phyloP scores from a whole-genome alignment of 2,113 vertebrate species.

The Lasiurus cinereus region DNA sequence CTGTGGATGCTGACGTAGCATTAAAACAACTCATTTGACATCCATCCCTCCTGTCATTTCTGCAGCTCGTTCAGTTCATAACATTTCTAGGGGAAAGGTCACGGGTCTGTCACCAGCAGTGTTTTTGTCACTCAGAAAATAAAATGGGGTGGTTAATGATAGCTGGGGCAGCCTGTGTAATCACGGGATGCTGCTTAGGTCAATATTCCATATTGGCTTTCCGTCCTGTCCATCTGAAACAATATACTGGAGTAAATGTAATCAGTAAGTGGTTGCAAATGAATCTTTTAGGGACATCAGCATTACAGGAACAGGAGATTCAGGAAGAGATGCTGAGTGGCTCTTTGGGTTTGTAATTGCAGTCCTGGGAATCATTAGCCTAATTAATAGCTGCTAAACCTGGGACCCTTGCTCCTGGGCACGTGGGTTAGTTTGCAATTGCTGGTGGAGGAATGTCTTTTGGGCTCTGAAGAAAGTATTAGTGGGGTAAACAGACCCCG shows the following conservation, averaged over 20 bases:
- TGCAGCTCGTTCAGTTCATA: slow-evolving; percentile 62
- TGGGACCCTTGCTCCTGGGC: slow-evolving; percentile 84
- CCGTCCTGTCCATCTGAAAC: slow-evolving; percentile 91
- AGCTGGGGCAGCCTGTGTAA: slow-evolving; percentile 83
- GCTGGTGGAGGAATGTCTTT: slow-evolving; percentile 80
- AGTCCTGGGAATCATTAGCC: slow-evolving; percentile 95
- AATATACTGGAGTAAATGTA: slow-evolving; percentile 90
- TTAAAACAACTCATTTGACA: slow-evolving; percentile 62
- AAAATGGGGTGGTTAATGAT: slow-evolving; percentile 83
- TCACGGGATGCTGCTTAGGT: slow-evolving; percentile 90
- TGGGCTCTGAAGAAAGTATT: slow-evolving; percentile 90
- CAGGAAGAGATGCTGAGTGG: slow-evolving; percentile 92
- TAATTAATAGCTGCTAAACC: slow-evolving; percentile 97
- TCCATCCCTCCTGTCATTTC: slow-evolving; percentile 68
- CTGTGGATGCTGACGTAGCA: slow-evolving; percentile 17
- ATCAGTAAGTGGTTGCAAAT: slow-evolving; percentile 94
- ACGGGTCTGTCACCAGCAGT: slow-evolving; percentile 71
- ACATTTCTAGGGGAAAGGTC: slow-evolving; percentile 79
- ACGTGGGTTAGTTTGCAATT: slow-evolving; percentile 86
- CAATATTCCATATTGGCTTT: slow-evolving; percentile 92
- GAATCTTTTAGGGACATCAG: slow-evolving; percentile 90
- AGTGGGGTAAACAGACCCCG: slow-evolving; percentile 90
- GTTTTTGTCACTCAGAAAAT: slow-evolving; percentile 82
- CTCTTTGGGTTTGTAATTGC: slow-evolving; percentile 95
- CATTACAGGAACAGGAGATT: slow-evolving; percentile 88